Base-by-base conservation (phyloP, 2,888 invertebrate genomes). In the Drosophila ezoana region DNA sequence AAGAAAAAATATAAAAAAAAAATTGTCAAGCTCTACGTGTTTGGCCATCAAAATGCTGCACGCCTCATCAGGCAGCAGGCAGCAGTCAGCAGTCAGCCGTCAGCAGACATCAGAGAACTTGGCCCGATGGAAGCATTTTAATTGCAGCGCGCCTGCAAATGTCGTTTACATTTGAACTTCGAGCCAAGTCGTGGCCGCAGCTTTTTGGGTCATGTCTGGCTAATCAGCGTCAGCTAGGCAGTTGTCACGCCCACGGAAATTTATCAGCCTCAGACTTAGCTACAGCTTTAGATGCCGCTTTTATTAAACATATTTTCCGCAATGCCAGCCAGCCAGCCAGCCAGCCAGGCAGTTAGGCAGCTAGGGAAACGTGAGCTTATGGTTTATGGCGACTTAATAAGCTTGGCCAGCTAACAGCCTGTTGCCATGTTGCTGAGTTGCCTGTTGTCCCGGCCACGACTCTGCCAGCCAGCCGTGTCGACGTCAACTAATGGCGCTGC, bases 311-410 rank as follows among this genome's bases (percentile, higher is more conserved):
- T 68, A 77, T 78, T 76, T 77, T 77, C 65, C 70, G 77, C 64
- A 44, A 58, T 56, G 66, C 45, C 57, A 44, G 48, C 37, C 48
- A 51, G 44, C 1, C 54, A 54, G 37, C 8, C 49, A 37, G 47
- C 1, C 44, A 41, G 62, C 51, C 58, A 43, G 41, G 28, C 38
- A 57, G 45, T 1, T 35, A 54, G 62, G 28, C 58, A 40, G 44
- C 63, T 33, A 67, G 41, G 37, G 72, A 87, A 87, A 83, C 83
- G 87, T 87, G 83, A 84, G 87, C 87, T 87, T 87, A 87, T 87
- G 83, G 77, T 84, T 87, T 84, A 87, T 84, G 79, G 83, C 74
- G 81, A 81, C 85, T 85, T 87, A 85, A 85, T 85, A 88, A 85
- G 88, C 83, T 72, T 57, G 64, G 85, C 66, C 40, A 69, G 51